Evolutionary conservation across 2,888 invertebrate species (phyloP), one percentile per base, ranked within the genome.

Genomic region (Onchidella celtica): DNA sequence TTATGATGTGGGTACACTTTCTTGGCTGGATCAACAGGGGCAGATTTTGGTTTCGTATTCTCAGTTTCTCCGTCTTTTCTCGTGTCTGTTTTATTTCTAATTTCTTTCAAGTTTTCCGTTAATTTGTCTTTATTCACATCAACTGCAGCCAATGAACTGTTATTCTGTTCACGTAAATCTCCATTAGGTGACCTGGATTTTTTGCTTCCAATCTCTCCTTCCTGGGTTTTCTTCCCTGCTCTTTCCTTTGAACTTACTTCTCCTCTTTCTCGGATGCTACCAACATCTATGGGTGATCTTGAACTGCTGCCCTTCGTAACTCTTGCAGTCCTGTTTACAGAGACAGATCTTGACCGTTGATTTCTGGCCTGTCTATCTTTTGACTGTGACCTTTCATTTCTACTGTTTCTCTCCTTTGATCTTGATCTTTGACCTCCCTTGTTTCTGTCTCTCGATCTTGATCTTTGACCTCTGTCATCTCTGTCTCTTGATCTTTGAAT

Each of bases 1-100:
- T 80, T 80, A 59, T 80, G 80, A 21, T 80, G 80, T 21, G 80
- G 80, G 29, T 80, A 80, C 4, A 74, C 68, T 66, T 74, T 80
- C 36, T 80, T 66, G 11, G 57, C 66, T 11, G 80, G 80, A 74
- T 74, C 80, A 36, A 80, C 68, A 57, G 74, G 68, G 27, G 17
- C 21, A 3, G 57, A 55, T 47, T 73, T 79, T 27, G 38, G n/a
- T n/a, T n/a, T n/a, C n/a, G n/a, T n/a, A n/a, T n/a, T n/a, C n/a
- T n/a, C 27, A 24, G 24, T 27, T 21, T 21, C 38, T n/a, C 40
- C 47, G 59, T 59, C 6, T 70, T 29, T 61, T n/a, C n/a, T n/a
- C n/a, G n/a, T n/a, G n/a, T n/a, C n/a, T 3, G 3, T 4, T 21
- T 29, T 24, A 59, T 4, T 34, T 27, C 27, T 59, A 36, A 9